These are phyloP conservation scores for Acanthosepion pharaonis DNA, from an alignment of 2,888 invertebrate species.

Conservation along the genomic window DNA sequence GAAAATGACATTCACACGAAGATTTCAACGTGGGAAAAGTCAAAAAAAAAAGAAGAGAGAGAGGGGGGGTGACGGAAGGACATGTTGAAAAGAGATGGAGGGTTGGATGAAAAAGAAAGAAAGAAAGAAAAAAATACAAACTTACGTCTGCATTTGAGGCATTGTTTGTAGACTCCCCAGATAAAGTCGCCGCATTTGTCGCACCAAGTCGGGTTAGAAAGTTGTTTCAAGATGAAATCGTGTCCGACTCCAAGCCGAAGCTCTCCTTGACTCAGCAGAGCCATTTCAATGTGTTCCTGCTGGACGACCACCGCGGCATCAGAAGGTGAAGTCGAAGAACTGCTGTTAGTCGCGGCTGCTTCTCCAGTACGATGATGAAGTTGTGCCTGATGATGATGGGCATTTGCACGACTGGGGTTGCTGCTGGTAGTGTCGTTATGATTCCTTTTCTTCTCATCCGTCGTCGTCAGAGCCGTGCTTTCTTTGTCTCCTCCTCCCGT, in stretches of 20 bases:
- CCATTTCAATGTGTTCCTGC: slow-evolving; percentile 67
- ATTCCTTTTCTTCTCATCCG: neutral
- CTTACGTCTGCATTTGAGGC: slow-evolving; percentile 75
- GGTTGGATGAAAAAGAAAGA: neutral
- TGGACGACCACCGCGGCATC: slow-evolving; percentile 40
- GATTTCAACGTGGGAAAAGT: neutral
- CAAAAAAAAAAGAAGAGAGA: neutral
- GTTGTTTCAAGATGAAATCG: slow-evolving; percentile 63
- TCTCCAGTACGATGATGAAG: neutral
- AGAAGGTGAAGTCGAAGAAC: neutral
- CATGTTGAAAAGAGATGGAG: neutral
- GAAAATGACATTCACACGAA: neutral
- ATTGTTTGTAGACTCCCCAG: slow-evolving; percentile 76
- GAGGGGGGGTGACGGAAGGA: neutral
- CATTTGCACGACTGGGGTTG: slow-evolving; percentile 38
- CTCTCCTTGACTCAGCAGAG: slow-evolving; percentile 59
- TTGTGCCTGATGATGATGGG: neutral
- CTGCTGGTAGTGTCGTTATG: neutral
- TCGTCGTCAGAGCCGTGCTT: neutral
- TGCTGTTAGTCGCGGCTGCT: neutral
- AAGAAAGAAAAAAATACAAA: slow-evolving; percentile 51
- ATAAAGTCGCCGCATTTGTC: slow-evolving; percentile 77
- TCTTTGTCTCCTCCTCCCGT: neutral
- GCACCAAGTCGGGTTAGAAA: slow-evolving; percentile 76
- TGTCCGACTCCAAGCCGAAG: slow-evolving; percentile 60